These are phyloP conservation scores for Ceratothoa steindachneri DNA, from an alignment of 2,888 invertebrate genomes.

Conservation along the genomic window DNA sequence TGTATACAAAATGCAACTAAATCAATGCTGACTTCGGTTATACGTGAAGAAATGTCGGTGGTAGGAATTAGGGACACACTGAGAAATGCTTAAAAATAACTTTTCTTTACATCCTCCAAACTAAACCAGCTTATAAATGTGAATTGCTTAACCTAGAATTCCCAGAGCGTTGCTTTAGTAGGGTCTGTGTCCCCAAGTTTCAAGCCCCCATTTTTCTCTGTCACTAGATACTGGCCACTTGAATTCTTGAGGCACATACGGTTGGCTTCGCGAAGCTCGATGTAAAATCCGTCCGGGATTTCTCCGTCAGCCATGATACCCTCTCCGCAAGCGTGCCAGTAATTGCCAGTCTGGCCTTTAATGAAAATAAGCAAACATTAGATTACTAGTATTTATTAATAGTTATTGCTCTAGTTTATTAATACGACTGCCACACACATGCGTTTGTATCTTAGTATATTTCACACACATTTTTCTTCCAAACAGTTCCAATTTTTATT, in stretches of 20 bases:
- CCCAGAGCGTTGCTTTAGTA: conserved; percentile 83
- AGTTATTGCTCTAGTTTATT: too few species aligned
- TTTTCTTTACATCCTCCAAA: too few species aligned
- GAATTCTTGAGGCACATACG: conserved; percentile 79
- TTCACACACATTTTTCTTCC: too few species aligned
- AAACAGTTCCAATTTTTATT: too few species aligned
- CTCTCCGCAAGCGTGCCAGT: conserved; percentile 88
- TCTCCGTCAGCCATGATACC: conserved; percentile 81
- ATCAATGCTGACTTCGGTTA: not conserved
- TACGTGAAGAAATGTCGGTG: not conserved
- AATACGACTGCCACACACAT: too few species aligned
- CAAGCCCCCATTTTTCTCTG: conserved; percentile 87
- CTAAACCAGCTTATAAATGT: too few species aligned
- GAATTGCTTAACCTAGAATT: too few species aligned
- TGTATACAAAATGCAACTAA: not conserved
- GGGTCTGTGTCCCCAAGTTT: conserved; percentile 74
- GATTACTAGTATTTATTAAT: too few species aligned
- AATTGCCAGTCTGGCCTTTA: conserved; percentile 83
- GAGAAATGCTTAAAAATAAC: too few species aligned
- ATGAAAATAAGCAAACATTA: too few species aligned
- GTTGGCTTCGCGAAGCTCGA: conserved; percentile 89
- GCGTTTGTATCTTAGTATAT: too few species aligned
- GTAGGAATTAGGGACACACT: too few species aligned
- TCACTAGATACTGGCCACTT: conserved; percentile 72
- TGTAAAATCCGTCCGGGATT: conserved; percentile 75